phyloP scores from a whole-genome alignment of 2,888 invertebrate species.

The Tiliacea aurago region DNA sequence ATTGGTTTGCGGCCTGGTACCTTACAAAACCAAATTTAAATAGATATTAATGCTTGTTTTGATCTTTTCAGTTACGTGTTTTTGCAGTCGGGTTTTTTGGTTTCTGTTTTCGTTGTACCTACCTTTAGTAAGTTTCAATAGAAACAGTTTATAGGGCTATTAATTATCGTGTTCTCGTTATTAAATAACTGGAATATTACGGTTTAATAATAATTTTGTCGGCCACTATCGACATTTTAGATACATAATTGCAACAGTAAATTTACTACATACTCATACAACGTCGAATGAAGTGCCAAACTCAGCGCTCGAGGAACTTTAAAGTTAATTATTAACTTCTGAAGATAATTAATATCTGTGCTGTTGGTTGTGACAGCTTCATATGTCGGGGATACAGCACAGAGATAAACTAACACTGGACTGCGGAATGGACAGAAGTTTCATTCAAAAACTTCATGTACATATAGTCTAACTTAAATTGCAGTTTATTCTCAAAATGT shows the following conservation, averaged over 20 bases:
- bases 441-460: constrained; percentile 51
- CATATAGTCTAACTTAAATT: constrained; percentile 39
- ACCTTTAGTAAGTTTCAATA: background rate
- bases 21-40: too few species aligned
- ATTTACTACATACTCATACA: constrained; percentile 77
- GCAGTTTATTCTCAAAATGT: constrained; percentile 30
- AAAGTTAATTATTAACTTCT: constrained; percentile 86
- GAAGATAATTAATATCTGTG: constrained; percentile 84
- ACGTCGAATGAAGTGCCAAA: constrained; percentile 81
- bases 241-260: constrained; percentile 80
- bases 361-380: constrained; percentile 72
- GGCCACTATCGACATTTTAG: constrained; percentile 66
- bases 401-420: constrained; percentile 58
- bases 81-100: too few species aligned
- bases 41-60: too few species aligned
- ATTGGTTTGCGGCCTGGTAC: too few species aligned
- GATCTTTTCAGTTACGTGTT: too few species aligned
- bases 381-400: constrained; percentile 56
- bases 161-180: constrained; percentile 11
- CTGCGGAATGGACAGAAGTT: constrained; percentile 46
- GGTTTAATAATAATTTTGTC: constrained; percentile 67
- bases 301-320: constrained; percentile 81
- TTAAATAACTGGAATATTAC: constrained; percentile 50
- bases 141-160: background rate
- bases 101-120: background rate